Percentiles rank a stretch among this genome's conserved stretches.
These are phyloP conservation scores for Protonemura montana DNA, from an alignment of 2,888 invertebrate genomes.

Conservation along the genomic window DNA sequence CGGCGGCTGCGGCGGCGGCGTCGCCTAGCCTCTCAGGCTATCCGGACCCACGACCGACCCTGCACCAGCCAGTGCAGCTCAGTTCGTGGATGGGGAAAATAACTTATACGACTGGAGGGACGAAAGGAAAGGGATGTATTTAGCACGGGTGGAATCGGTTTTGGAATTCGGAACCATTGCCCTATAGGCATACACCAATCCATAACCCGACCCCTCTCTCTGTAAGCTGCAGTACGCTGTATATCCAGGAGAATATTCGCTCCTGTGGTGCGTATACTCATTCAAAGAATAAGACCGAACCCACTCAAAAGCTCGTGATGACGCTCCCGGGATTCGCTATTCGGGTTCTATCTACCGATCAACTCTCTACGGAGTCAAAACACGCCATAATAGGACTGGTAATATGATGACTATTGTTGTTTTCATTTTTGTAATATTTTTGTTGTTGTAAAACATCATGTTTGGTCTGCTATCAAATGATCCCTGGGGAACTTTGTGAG, in stretches of 20 bases:
- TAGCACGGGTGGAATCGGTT: constrained; percentile 28
- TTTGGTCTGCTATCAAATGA: too few relatives aligned
- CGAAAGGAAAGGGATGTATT: constrained; percentile 15
- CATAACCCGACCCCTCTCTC: constrained; percentile 20
- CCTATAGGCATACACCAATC: constrained; percentile 27
- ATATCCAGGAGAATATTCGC: too few relatives aligned
- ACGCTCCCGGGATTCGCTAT: neutral
- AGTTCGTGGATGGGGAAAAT: neutral
- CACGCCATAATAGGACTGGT: neutral
- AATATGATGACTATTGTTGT: neutral
- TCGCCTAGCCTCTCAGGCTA: too few relatives aligned
- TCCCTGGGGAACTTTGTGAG: too few relatives aligned
- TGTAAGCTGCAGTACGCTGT: neutral
- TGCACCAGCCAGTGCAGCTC: neutral
- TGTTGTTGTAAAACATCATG: too few relatives aligned
- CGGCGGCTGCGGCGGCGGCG: too few relatives aligned
- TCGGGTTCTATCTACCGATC: neutral
- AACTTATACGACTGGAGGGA: constrained; percentile 14
- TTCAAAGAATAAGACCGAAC: constrained; percentile 17
- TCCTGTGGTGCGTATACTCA: neutral
- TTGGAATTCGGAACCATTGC: constrained; percentile 18
- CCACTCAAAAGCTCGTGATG: neutral
- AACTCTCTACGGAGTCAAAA: neutral
- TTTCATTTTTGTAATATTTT: neutral
- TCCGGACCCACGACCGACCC: neutral